A percentile compares a stretch with the other conserved stretches of the same genome.
Evolutionary conservation across 2,888 invertebrate genomes (phyloP).

Genomic region (Trachelus iudaicus): DNA sequence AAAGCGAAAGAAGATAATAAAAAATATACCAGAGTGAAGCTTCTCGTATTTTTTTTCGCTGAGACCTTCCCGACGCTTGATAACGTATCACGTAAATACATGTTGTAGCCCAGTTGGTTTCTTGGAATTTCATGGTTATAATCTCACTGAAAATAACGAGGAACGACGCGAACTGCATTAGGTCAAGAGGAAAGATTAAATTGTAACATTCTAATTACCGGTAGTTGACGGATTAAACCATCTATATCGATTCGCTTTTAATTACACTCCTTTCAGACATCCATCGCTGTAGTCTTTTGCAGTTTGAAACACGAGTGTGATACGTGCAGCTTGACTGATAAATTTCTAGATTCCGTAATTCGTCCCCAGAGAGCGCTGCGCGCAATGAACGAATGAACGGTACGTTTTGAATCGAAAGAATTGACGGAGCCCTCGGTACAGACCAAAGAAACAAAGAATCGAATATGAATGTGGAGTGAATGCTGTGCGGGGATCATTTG

Average conservation of each 20-base stretch:
- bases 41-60: neutral
- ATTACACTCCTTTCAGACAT: neutral
- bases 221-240: neutral
- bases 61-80: neutral
- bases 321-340: neutral
- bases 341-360: neutral
- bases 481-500: neutral
- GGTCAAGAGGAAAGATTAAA: neutral
- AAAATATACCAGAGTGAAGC: neutral
- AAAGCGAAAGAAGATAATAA: neutral
- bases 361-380: neutral
- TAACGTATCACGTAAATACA: neutral
- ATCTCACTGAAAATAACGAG: neutral
- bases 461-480: neutral
- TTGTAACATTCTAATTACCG: neutral
- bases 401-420: neutral
- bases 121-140: neutral
- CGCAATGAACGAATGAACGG: neutral
- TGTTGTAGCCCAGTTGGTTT: neutral
- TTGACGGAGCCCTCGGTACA: neutral
- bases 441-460: neutral
- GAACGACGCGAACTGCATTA: neutral
- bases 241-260: neutral
- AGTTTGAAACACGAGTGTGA: neutral
- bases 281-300: neutral